phyloP scores from a whole-genome alignment of 2,797 vertebrate species.

The Enteromius argenteus region DNA sequence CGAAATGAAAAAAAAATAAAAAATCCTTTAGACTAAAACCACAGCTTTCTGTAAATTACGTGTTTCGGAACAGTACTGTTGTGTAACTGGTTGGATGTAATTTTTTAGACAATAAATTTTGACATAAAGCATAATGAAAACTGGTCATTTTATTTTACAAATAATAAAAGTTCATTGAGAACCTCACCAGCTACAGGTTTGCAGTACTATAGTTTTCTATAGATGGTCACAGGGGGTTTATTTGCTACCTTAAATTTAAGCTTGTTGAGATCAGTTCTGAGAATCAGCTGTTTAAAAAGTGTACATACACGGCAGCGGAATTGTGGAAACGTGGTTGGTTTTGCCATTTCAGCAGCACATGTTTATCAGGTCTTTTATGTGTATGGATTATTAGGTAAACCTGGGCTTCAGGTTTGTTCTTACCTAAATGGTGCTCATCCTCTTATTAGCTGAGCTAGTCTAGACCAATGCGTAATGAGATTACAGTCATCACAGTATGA shows the following conservation, averaged over 20 bases:
- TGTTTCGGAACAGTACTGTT: slow-evolving; percentile 66
- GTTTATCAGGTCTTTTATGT: background rate
- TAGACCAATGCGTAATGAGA: slow-evolving; percentile 60
- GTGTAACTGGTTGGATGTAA: slow-evolving; percentile 68
- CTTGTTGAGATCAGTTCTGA: slow-evolving; percentile 9
- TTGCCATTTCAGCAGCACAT: background rate
- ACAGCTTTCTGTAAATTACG: slow-evolving; percentile 57
- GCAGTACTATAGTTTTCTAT: background rate
- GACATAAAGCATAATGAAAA: slow-evolving; percentile 59
- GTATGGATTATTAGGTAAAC: slow-evolving; percentile 2
- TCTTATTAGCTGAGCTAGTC: slow-evolving; percentile 52
- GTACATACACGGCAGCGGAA: background rate
- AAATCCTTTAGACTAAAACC: slow-evolving; percentile 52
- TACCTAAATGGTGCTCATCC: slow-evolving; percentile 43
- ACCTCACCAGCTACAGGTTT: background rate
- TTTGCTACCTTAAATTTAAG: background rate
- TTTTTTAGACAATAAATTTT: slow-evolving; percentile 73
- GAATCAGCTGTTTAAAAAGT: slow-evolving; percentile 1
- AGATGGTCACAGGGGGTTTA: background rate
- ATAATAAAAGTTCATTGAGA: background rate
- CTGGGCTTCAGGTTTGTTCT: slow-evolving; percentile 16
- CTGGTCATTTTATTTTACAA: slow-evolving; percentile 8
- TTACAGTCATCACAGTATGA: slow-evolving; percentile 51
- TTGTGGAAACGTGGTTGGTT: background rate
- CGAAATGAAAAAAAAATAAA: slow-evolving; percentile 37